These are phyloP conservation scores for Pogonocherus hispidulus DNA, from an alignment of 2,888 invertebrate genomes.

Conservation along the genomic window DNA sequence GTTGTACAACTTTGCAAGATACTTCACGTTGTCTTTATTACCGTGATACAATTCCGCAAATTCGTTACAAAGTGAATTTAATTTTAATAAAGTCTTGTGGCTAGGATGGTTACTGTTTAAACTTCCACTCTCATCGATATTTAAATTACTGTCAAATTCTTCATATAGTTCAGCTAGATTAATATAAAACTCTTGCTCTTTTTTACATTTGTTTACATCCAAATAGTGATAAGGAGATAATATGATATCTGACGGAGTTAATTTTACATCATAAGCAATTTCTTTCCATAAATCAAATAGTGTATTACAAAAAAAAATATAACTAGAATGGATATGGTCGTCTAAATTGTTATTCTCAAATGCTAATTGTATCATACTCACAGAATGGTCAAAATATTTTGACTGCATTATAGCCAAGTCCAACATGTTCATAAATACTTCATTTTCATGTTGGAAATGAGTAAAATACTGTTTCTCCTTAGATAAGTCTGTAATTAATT, in stretches of 20 bases:
- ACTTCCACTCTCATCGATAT: constrained; percentile 58
- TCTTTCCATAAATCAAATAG: constrained; percentile 55
- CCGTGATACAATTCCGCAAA: constrained; percentile 31
- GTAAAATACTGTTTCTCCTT: constrained; percentile 51
- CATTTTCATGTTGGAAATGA: constrained; percentile 63
- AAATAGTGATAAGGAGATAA: constrained; percentile 53
- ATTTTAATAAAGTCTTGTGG: constrained; percentile 70
- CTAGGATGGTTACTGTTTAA: constrained; percentile 71
- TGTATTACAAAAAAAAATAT: constrained; percentile 58
- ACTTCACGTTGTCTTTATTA: constrained; percentile 56
- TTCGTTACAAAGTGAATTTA: constrained; percentile 69
- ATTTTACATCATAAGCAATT: constrained; percentile 48
- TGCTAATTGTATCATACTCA: constrained; percentile 56
- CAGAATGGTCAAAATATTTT: constrained; percentile 57
- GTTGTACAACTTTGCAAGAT: constrained; percentile 72
- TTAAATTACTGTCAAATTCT: constrained; percentile 63
- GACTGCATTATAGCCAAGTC: constrained; percentile 61
- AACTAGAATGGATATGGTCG: constrained; percentile 49
- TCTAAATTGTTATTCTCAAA: constrained; percentile 50
- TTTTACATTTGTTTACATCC: constrained; percentile 52
- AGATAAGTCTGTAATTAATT: constrained; percentile 45
- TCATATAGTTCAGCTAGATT: constrained; percentile 69
- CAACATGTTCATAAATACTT: constrained; percentile 66
- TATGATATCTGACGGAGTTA: constrained; percentile 57
- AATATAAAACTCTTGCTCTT: constrained; percentile 55